A percentile compares a stretch with the other conserved stretches of the same genome.
phyloP scores from a whole-genome alignment of 2,113 vertebrate genomes.

The Triplophysa rosa region DNA sequence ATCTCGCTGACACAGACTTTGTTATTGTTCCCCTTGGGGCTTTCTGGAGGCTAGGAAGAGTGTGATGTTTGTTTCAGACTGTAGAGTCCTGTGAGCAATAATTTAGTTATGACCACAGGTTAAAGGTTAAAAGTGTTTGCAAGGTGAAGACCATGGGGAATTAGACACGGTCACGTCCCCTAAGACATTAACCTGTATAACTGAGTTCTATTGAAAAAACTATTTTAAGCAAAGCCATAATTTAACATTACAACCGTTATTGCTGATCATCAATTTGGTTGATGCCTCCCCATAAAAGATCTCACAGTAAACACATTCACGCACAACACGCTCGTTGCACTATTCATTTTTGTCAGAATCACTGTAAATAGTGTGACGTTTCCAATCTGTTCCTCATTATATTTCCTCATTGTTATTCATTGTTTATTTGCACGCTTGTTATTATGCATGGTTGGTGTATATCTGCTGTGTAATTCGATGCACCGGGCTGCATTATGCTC shows the following conservation, averaged over 20 bases:
- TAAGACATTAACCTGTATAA: not conserved
- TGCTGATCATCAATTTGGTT: not conserved
- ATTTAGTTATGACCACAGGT: slow-evolving; percentile 17
- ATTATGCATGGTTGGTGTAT: slow-evolving; percentile 1
- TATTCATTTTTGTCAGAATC: slow-evolving; percentile 3
- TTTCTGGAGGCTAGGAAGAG: slow-evolving; percentile 12
- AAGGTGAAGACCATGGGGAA: slow-evolving; percentile 53
- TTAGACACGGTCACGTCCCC: not conserved
- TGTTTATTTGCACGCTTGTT: slow-evolving; percentile 19
- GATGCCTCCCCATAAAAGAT: not conserved
- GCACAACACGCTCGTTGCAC: not conserved
- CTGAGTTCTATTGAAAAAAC: not conserved
- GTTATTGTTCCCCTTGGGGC: slow-evolving; percentile 46
- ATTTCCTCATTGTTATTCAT: slow-evolving; percentile 24
- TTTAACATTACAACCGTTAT: not conserved
- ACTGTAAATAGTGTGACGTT: slow-evolving; percentile 9
- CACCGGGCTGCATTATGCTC: not conserved
- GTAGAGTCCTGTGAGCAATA: not conserved
- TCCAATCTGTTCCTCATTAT: slow-evolving; percentile 19
- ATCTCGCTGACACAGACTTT: slow-evolving; percentile 44
- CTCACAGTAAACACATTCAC: slow-evolving; percentile 5
- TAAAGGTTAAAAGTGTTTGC: slow-evolving; percentile 62
- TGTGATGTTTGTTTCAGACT: slow-evolving; percentile 3
- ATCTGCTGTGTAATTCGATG: slow-evolving; percentile 14
- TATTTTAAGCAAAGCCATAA: not conserved